Conservation (phyloP, 2,797 vertebrate genomes). For the Leuciscus waleckii region DNA sequence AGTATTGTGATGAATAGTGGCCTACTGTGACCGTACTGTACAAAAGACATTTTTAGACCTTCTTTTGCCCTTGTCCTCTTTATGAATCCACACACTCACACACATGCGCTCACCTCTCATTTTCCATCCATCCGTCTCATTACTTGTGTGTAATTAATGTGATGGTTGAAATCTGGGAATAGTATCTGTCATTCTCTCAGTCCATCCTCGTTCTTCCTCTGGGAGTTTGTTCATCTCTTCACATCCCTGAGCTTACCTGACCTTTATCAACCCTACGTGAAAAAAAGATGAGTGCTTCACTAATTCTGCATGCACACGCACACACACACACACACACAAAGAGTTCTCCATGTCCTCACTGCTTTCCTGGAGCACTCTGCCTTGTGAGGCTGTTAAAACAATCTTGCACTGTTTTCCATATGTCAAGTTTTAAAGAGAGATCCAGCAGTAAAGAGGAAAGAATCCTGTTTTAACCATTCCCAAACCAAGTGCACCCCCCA, state of each 20-base stretch:
- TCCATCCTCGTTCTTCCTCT: conserved; percentile 78
- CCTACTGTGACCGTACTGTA: background rate
- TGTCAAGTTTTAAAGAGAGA: conserved; percentile 53
- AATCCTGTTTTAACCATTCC: conserved; percentile 57
- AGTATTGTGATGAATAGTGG: background rate
- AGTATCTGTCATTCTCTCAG: conserved; percentile 82
- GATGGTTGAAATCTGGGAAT: conserved; percentile 81
- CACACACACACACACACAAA: conserved; percentile 51
- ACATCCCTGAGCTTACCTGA: conserved; percentile 72
- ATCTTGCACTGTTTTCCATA: conserved; percentile 63
- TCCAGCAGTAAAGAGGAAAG: conserved; percentile 38
- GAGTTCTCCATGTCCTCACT: conserved; percentile 3
- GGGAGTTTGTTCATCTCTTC: conserved; percentile 79
- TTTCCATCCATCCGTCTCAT: conserved; percentile 40
- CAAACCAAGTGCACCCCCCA: conserved; percentile 37
- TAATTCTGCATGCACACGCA: background rate
- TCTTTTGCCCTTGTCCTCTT: conserved; percentile 47
- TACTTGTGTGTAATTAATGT: conserved; percentile 80
- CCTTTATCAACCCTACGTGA: conserved; percentile 66
- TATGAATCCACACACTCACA: conserved; percentile 5
- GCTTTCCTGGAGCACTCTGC: conserved; percentile 16
- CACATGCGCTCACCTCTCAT: background rate
- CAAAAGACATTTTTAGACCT: conserved; percentile 17
- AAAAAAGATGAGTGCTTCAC: conserved; percentile 21
- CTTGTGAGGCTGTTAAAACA: conserved; percentile 35